These are phyloP conservation scores for Tylochromis polylepis DNA, from an alignment of 2,113 vertebrate species.

Conservation along the genomic window DNA sequence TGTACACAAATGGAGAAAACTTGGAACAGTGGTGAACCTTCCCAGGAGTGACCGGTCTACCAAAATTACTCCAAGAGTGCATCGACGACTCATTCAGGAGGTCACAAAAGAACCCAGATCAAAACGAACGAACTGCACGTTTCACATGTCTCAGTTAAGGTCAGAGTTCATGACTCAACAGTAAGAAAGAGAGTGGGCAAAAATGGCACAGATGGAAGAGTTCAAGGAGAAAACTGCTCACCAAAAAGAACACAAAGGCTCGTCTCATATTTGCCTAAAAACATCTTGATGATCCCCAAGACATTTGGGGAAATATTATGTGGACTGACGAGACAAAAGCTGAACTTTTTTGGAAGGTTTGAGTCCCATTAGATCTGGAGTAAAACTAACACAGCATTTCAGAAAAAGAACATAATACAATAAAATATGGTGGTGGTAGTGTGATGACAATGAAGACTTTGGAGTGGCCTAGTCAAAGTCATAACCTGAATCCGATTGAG, in stretches of 20 bases:
- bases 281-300: too few species aligned
- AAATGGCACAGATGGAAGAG: too few species aligned
- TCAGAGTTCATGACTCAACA: too few species aligned
- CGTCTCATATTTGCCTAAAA: too few species aligned
- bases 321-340: not conserved
- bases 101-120: not conserved
- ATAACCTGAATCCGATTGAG: too few species aligned
- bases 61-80: not conserved
- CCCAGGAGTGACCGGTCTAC: not conserved
- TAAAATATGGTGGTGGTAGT: too few species aligned
- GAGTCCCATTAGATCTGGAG: not conserved
- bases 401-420: not conserved
- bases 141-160: not conserved
- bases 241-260: too few species aligned
- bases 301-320: too few species aligned
- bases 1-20: not conserved
- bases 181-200: too few species aligned
- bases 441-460: too few species aligned
- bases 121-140: not conserved
- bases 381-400: not conserved
- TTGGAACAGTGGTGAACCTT: accelerated
- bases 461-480: too few species aligned
- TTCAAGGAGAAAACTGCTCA: too few species aligned
- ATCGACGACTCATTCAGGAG: not conserved
- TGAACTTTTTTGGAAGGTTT: not conserved